Conservation (phyloP, 2,888 invertebrate species). For the Philereme vetulata region DNA sequence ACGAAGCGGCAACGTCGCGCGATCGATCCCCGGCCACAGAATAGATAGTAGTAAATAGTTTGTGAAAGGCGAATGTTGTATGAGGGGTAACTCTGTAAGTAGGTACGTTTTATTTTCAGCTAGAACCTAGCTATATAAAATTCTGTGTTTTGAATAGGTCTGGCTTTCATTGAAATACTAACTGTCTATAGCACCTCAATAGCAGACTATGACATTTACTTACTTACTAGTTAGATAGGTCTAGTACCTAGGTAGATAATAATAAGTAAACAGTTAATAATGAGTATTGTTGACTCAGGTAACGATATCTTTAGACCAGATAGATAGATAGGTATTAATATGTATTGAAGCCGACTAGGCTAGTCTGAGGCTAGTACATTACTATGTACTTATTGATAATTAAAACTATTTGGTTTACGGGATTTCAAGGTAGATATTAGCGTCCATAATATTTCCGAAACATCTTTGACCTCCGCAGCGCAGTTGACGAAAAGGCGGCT, state of each 20-base stretch:
- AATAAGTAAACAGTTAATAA: too few species aligned
- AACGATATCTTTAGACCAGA: background rate
- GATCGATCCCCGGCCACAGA: slow-evolving; percentile 61
- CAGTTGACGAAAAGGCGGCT: too few species aligned
- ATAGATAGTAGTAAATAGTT: slow-evolving; percentile 6
- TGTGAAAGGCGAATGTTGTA: slow-evolving; percentile 31
- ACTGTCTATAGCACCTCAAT: slow-evolving; percentile 17
- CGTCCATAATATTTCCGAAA: too few species aligned
- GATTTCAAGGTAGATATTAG: too few species aligned
- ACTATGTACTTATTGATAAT: background rate
- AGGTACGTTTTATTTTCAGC: too few species aligned
- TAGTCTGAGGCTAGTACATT: background rate
- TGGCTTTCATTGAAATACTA: slow-evolving; percentile 15
- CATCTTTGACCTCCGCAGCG: too few species aligned
- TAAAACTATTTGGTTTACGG: too few species aligned
- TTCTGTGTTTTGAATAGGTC: slow-evolving; percentile 17
- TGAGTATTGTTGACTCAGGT: too few species aligned
- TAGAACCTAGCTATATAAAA: slow-evolving; percentile 8
- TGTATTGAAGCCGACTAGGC: background rate
- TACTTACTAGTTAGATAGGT: background rate
- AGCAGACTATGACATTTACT: background rate
- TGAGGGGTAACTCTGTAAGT: background rate
- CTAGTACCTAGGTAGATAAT: too few species aligned
- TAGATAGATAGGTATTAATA: background rate
- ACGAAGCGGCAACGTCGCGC: slow-evolving; percentile 76